Evolutionary conservation across 2,113 vertebrate species (phyloP).

Genomic region (Salminus brasiliensis): DNA sequence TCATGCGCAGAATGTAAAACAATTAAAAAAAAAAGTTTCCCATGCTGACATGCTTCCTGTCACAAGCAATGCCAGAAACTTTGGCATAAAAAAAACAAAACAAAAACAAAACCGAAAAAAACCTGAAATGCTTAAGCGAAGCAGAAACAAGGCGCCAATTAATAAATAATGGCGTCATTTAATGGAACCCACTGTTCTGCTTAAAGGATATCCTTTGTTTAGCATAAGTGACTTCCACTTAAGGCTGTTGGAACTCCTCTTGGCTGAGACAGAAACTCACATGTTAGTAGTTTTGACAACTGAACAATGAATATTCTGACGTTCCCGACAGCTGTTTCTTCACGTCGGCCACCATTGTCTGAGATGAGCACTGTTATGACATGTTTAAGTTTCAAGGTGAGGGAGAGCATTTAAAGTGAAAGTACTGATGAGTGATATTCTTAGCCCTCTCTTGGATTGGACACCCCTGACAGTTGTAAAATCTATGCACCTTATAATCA

Average conservation of each 20-base stretch:
- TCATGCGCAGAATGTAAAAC: slow-evolving; percentile 47
- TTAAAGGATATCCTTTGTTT: slow-evolving; percentile 79
- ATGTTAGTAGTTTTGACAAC: slow-evolving; percentile 25
- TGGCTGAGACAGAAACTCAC: slow-evolving; percentile 32
- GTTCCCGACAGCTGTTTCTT: slow-evolving; percentile 9
- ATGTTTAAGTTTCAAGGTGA: not conserved
- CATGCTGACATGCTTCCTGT: slow-evolving; percentile 70
- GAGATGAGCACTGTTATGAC: not conserved
- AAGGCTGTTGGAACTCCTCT: slow-evolving; percentile 50
- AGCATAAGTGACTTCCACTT: slow-evolving; percentile 68
- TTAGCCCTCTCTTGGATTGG: too few relatives aligned
- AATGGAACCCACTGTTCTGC: slow-evolving; percentile 54
- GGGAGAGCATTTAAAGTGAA: not conserved
- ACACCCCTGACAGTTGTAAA: too few relatives aligned
- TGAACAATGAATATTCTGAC: not conserved
- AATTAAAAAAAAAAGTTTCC: slow-evolving; percentile 38
- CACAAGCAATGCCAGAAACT: slow-evolving; percentile 47
- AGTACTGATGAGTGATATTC: too few relatives aligned
- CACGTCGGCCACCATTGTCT: not conserved
- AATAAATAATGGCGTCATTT: slow-evolving; percentile 61
- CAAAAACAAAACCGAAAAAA: not conserved
- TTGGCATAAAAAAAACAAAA: slow-evolving; percentile 44
- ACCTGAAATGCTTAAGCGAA: not conserved
- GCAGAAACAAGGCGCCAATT: slow-evolving; percentile 65
- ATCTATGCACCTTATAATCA: too few relatives aligned